These are phyloP conservation scores for Plutella xylostella DNA, from an alignment of 2,888 invertebrate genomes.

Conservation along the genomic window DNA sequence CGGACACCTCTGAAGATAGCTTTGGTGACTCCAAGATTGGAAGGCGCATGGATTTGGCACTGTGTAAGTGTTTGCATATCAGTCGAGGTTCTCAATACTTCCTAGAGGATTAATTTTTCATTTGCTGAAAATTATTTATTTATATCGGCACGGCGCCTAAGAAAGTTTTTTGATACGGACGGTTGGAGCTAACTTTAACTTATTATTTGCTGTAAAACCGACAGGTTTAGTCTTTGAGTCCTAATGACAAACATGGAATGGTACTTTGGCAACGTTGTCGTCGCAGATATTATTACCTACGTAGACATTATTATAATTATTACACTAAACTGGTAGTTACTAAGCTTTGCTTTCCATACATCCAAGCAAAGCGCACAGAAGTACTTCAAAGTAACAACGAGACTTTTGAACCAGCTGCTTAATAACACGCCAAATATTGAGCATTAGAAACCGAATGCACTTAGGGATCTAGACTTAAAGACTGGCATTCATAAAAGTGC, in stretches of 20 bases:
- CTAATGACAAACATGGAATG: constrained; percentile 13
- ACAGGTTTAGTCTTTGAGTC: constrained; percentile 15
- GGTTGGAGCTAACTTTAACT: constrained; percentile 33
- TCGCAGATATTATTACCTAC: too few species aligned
- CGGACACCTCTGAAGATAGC: constrained; percentile 57
- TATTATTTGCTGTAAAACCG: constrained; percentile 29
- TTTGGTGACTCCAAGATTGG: constrained; percentile 58
- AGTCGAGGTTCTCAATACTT: constrained; percentile 21
- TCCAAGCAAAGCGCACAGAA: too few species aligned
- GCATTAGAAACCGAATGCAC: too few species aligned
- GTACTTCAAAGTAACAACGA: too few species aligned
- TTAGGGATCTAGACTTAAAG: constrained; percentile 18
- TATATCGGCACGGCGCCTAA: constrained; percentile 61
- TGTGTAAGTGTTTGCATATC: constrained; percentile 75
- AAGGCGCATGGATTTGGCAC: constrained; percentile 85
- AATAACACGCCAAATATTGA: too few species aligned
- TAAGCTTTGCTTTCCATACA: too few species aligned
- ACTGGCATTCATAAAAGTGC: background rate
- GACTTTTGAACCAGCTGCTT: too few species aligned
- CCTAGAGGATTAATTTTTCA: constrained; percentile 56
- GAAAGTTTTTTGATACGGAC: constrained; percentile 13
- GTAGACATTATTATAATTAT: too few species aligned
- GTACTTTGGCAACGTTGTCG: constrained; percentile 30
- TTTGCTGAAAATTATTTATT: constrained; percentile 63
- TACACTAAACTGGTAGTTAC: too few species aligned